Evolutionary conservation across 2,113 vertebrate species (phyloP).

Genomic region (Piaya cayana): DNA sequence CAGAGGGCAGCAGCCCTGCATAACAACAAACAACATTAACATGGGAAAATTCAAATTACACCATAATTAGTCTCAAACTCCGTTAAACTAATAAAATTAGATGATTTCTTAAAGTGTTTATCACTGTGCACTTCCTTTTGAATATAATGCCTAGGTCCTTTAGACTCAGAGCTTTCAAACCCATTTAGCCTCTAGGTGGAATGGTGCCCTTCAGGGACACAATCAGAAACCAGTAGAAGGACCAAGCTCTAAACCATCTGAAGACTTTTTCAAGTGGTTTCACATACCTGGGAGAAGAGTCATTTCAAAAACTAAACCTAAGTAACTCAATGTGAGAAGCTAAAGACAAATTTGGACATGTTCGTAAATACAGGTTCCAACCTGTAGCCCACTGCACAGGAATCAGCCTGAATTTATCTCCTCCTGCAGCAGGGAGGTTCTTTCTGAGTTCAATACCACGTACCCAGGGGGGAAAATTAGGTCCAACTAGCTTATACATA

Average conservation of each 20-base stretch:
- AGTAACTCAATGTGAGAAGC: background rate
- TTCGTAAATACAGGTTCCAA: background rate
- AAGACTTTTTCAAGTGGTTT: background rate
- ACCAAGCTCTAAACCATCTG: background rate
- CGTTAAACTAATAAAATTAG: background rate
- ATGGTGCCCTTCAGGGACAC: background rate
- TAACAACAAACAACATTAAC: background rate
- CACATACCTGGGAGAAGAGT: background rate
- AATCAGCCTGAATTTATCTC: background rate
- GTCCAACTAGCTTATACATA: background rate
- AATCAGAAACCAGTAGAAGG: background rate
- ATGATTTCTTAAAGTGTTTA: no score
- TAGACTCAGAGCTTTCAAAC: background rate
- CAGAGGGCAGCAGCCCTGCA: background rate
- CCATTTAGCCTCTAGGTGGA: background rate
- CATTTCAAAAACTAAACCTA: background rate
- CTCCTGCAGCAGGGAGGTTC: background rate
- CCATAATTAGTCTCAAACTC: background rate
- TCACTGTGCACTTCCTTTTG: background rate
- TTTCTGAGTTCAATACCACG: background rate
- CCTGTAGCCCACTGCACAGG: background rate
- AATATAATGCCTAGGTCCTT: background rate
- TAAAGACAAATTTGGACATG: background rate
- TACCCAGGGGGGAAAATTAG: background rate
- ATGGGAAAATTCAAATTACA: no score